Conservation (phyloP, 1,140 invertebrate genomes). For the Papilio glaucus region DNA sequence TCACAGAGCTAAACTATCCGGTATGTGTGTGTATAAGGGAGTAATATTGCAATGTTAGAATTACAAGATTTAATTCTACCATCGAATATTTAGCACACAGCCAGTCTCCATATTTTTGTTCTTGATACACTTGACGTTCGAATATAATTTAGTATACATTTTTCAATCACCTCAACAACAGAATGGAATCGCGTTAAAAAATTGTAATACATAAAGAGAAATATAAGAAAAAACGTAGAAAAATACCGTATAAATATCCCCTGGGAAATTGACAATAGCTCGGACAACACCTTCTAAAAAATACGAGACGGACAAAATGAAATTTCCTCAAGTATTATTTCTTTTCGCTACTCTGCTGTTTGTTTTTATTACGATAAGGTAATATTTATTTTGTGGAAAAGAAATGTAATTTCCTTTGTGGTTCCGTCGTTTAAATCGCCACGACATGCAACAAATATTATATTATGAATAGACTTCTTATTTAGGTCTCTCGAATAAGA, state of each 20-base stretch:
- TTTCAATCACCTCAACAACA: too few species aligned
- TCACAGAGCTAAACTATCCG: too few species aligned
- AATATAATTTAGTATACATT: too few species aligned
- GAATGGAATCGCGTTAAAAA: neutral
- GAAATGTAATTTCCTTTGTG: conserved; percentile 21
- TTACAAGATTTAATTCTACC: too few species aligned
- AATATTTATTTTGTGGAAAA: conserved; percentile 25
- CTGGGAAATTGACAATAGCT: conserved; percentile 14
- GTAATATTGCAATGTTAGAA: too few species aligned
- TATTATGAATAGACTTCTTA: neutral
- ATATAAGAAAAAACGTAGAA: neutral
- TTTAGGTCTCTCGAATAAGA: too few species aligned
- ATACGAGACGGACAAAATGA: conserved; percentile 15
- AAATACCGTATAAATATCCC: neutral
- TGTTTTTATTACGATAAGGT: conserved; percentile 25
- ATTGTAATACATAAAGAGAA: neutral
- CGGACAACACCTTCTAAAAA: conserved; percentile 21
- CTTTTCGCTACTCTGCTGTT: conserved; percentile 18
- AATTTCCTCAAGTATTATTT: conserved; percentile 24
- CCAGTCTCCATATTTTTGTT: too few species aligned
- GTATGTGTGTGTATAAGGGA: too few species aligned
- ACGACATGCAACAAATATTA: neutral
- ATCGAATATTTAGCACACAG: too few species aligned
- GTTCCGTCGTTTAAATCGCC: neutral
- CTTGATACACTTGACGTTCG: too few species aligned